phyloP scores from a whole-genome alignment of 2,113 vertebrate species.

The Pipra filicauda region DNA sequence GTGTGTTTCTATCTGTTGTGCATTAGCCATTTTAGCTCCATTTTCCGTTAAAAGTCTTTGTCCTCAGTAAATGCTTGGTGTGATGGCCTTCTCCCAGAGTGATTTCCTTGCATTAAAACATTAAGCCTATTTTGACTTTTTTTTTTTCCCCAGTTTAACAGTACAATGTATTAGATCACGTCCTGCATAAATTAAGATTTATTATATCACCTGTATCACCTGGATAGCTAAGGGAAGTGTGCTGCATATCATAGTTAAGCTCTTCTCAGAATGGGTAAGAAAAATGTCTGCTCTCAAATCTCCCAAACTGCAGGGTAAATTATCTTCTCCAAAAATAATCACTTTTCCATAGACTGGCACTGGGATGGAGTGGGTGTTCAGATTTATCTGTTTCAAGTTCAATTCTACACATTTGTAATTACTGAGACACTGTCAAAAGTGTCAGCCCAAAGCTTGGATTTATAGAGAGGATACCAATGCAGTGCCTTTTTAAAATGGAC shows the following conservation, averaged over 20 bases:
- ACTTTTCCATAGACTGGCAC: not conserved
- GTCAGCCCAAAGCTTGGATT: conserved; percentile 10
- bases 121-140: not conserved
- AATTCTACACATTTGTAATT: not conserved
- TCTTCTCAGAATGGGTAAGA: not conserved
- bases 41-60: not conserved
- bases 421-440: not conserved
- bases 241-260: not conserved
- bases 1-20: not conserved
- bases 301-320: not conserved
- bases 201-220: not conserved
- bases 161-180: not conserved
- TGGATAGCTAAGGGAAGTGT: not conserved
- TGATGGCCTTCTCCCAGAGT: not conserved
- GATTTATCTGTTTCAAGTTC: conserved; percentile 33
- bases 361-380: not conserved
- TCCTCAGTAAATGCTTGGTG: not conserved
- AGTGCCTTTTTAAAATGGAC: not conserved
- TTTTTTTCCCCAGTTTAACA: not conserved
- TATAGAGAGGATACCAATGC: not conserved
- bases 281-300: conserved; percentile 3
- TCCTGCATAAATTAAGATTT: conserved; percentile 8
- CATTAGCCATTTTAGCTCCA: not conserved
- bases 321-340: not conserved
- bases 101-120: not conserved